Evolutionary conservation across 2,113 vertebrate species (phyloP).

Genomic region (Bos javanicus): DNA sequence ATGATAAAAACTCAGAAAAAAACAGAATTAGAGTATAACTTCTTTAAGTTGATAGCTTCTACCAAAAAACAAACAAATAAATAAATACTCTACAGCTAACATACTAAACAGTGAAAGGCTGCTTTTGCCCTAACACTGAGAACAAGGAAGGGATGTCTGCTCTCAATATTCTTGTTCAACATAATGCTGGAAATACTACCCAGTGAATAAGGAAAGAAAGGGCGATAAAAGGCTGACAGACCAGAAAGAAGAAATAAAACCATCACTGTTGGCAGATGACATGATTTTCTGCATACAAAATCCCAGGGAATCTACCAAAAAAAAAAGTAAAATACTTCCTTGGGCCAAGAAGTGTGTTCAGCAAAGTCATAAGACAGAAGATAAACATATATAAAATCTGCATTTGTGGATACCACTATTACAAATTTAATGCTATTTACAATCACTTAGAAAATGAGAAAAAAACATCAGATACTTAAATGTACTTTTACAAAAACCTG

Average conservation of each 20-base stretch:
- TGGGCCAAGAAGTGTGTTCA: not conserved
- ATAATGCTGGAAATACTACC: not conserved
- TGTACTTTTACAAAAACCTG: not conserved
- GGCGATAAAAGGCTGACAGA: not conserved
- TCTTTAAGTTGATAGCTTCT: not conserved
- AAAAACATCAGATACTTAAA: not conserved
- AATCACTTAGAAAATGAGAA: not conserved
- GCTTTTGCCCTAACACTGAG: not conserved
- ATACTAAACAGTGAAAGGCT: not conserved
- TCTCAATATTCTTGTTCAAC: not conserved
- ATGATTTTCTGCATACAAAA: not conserved
- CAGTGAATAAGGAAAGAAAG: not conserved
- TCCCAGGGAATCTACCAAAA: not conserved
- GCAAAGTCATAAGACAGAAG: not conserved
- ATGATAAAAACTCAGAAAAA: not conserved
- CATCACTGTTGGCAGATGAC: not conserved
- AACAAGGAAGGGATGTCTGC: not conserved
- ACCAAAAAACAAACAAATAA: not conserved
- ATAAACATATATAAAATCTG: not conserved
- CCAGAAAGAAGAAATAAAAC: not conserved
- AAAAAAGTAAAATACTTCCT: not conserved
- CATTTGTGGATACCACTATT: not conserved
- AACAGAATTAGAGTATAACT: not conserved
- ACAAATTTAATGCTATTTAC: not conserved
- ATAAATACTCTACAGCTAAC: not conserved